These are phyloP conservation scores for Xyrauchen texanus DNA, from an alignment of 2,113 vertebrate genomes.

Conservation along the genomic window DNA sequence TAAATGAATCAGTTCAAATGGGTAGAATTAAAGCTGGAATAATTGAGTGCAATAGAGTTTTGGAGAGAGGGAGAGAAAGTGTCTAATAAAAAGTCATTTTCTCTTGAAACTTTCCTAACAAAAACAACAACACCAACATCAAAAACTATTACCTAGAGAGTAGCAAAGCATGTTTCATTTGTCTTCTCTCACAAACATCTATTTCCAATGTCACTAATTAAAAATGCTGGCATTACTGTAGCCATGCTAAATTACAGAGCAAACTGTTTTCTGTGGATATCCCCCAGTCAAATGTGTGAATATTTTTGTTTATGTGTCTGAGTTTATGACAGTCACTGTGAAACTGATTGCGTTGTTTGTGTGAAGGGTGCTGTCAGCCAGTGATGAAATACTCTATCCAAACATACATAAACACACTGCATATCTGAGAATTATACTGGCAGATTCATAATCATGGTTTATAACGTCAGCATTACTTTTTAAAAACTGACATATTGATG, in stretches of 20 bases:
- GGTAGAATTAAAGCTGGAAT: conserved; percentile 21
- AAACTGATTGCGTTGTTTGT: conserved; percentile 26
- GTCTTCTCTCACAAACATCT: not conserved
- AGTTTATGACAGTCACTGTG: not conserved
- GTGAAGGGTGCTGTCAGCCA: conserved; percentile 25
- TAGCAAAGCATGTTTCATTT: conserved; percentile 10
- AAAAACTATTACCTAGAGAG: not conserved
- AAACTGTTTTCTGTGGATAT: conserved; percentile 23
- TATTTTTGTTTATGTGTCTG: not conserved
- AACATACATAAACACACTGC: not conserved
- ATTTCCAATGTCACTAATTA: conserved; percentile 11
- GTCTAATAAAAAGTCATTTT: conserved; percentile 1
- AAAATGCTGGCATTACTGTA: conserved; percentile 3
- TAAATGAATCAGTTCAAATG: conserved; percentile 25
- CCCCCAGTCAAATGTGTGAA: conserved; percentile 11
- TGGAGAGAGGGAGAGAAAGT: conserved; percentile 5
- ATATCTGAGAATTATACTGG: not conserved
- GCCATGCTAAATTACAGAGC: conserved; percentile 21
- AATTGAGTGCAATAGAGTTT: not conserved
- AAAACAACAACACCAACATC: not conserved
- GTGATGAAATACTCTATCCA: not conserved
- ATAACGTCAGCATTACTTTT: not conserved
- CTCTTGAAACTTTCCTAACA: not conserved
- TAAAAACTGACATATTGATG: not conserved
- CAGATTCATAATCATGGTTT: not conserved